Conservation (phyloP, 2,113 vertebrate genomes). For the Callipepla squamata region DNA sequence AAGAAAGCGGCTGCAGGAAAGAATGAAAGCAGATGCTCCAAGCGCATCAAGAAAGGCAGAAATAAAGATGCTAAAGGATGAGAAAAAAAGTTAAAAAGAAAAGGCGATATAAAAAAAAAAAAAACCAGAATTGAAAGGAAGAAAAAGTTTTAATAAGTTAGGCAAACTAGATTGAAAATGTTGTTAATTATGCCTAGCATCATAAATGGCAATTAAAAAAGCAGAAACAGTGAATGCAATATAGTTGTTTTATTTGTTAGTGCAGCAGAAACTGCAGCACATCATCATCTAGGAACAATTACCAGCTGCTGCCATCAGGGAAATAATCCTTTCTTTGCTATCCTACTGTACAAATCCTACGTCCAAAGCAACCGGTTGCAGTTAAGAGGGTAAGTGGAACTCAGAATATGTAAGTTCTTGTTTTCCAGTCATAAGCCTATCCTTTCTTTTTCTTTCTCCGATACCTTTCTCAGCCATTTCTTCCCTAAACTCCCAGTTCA, state of each 20-base stretch:
- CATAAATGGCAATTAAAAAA: slow-evolving; percentile 36
- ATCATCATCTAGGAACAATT: slow-evolving; percentile 1
- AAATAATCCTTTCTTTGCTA: slow-evolving; percentile 1
- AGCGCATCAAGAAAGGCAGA: background rate
- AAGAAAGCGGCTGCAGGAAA: background rate
- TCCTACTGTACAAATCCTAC: background rate
- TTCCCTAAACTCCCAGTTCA: background rate
- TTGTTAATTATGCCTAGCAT: slow-evolving; percentile 26
- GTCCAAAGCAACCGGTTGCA: background rate
- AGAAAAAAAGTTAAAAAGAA: background rate
- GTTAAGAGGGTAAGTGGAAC: background rate
- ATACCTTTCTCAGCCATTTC: background rate
- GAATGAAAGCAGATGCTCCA: background rate
- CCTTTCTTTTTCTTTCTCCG: background rate
- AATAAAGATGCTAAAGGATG: background rate
- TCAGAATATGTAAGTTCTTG: accelerated
- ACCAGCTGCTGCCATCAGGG: slow-evolving; percentile 29
- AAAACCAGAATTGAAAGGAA: background rate
- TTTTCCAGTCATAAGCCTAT: background rate
- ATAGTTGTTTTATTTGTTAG: background rate
- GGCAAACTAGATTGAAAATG: slow-evolving; percentile 4
- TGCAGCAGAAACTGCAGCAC: background rate
- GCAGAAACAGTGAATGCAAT: background rate
- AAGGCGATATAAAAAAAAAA: background rate
- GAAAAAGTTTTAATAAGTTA: slow-evolving; percentile 24